Evolutionary conservation across 2,888 invertebrate genomes (phyloP), one percentile per base, ranked within the genome.

Genomic region (Plagiodera versicolora): DNA sequence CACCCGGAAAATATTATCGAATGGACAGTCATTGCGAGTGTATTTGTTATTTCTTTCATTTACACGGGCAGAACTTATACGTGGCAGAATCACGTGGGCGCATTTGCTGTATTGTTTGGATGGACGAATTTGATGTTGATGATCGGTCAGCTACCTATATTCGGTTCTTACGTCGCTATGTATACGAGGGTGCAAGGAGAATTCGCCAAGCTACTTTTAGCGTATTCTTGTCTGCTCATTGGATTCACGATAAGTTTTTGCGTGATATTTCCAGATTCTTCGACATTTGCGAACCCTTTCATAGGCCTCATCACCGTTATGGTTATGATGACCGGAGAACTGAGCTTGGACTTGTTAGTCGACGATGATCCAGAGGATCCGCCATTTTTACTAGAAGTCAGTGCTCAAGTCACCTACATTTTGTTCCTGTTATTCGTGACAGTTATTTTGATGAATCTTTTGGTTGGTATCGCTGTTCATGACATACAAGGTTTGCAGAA

Each of bases 41-140:
- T 93, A 20, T 91, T 93, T 75, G 85, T 91, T 28, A 91, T 91
- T 68, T 92, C 92, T 0, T 92, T 90, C 74, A 88, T 91, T 58
- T 92, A 91, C 74, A 90, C 90, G 5, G 90, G 90, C 57, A 78
- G 85, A 67, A 88, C 88, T 0, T 91, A 91, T 75, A 87, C 88
- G 10, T 93, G 93, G 90, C 93, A 93, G 75, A 92, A 91, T 74
- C 92, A 93, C 75, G 87, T 94, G 18, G 93, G 92, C 0, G 93
- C 93, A 0, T 91, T 93, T 74, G 91, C 92, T 0, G 92, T 93
- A 0, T 83, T 94, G 3, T 87, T 92, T 45, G 92, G 91, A 4
- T 94, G 94, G 94, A 91, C 91, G 4, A 92, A 94, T 78, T 82
- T 93, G n/a, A 92, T 94, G 92, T 82, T 92, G 77, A 92, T 93